phyloP scores from a whole-genome alignment of 1,140 invertebrate species.

The Maniola jurtina region DNA sequence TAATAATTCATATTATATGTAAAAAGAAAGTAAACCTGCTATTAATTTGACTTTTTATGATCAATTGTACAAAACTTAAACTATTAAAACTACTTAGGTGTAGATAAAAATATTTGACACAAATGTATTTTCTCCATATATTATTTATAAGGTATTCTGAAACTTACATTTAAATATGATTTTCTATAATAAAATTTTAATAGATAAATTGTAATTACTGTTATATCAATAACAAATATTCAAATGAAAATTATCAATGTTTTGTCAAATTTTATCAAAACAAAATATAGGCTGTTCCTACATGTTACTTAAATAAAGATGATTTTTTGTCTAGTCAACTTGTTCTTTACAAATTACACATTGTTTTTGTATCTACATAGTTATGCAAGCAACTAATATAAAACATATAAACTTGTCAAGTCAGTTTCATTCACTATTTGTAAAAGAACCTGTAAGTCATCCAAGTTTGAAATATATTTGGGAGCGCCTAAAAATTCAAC shows the following conservation, averaged over 20 bases:
- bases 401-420: conserved; percentile 69
- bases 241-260: conserved; percentile 24
- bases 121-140: neutral
- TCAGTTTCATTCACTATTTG: conserved; percentile 75
- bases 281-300: conserved; percentile 4
- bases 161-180: conserved; percentile 11
- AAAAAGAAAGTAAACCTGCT: too few species aligned
- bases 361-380: neutral
- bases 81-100: too few species aligned
- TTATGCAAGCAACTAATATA: conserved; percentile 39
- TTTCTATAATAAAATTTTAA: conserved; percentile 16
- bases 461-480: conserved; percentile 67
- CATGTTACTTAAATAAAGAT: neutral
- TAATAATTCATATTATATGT: too few species aligned
- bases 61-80: too few species aligned
- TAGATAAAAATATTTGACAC: neutral
- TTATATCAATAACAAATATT: conserved; percentile 28
- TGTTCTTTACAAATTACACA: neutral
- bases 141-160: neutral
- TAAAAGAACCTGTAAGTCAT: conserved; percentile 74
- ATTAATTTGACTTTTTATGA: too few species aligned
- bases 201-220: conserved; percentile 15
- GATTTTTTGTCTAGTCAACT: conserved; percentile 16
- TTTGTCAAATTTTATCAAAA: conserved; percentile 12
- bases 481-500: conserved; percentile 75